Evolutionary conservation across 1,140 invertebrate genomes (phyloP), one percentile per base, ranked within the genome.

Genomic region (Amyelois transitella): DNA sequence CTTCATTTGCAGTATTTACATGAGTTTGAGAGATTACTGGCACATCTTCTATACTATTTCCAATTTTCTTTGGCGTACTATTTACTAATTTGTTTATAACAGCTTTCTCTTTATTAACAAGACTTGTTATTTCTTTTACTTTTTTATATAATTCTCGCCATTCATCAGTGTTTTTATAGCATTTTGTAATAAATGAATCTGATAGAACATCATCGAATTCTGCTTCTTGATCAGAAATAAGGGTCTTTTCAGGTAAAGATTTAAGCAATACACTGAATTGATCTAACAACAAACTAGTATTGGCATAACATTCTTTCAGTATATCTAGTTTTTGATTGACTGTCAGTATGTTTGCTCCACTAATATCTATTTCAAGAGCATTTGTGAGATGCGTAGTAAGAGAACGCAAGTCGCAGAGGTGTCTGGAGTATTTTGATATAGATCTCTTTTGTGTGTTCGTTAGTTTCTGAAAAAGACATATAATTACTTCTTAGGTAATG

Each of bases 261-360:
- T 92, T 86, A 3, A 94, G 51, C 8, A 92, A 82, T 0, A 93
- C 60, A 55, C 88, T 64, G 24, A 92, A 88, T 63, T 94, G 93
- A 51, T 92, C 90, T 8, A 92, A 78, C 22, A 89, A 72, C 53
- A 90, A 86, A 54, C 85, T 74, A 21, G 89, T 71, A 19, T 88
- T 81, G 2, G 89, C 82, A 43, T 91, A 76, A 18, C 91, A 75
- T 50, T 90, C 77, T 17, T 84, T 88, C 0, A 93, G 75, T 12
- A 78, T 72, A 5, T 79, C 55, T 28, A 55, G 44, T 56, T 58
- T 78, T 18, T 58, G 72, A 53, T 61, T 72, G 45, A 87, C 43
- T 32, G 72, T 77, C 14, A 56, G 63, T 60, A 79, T 77, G 51
- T 77, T 76, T 22, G 53, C 63, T n/a, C 54, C 66, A 48, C 24